A percentile compares a stretch with the other conserved stretches of the same genome.
Evolutionary conservation across 2,888 invertebrate genomes (phyloP).

Genomic region (Synergus umbraculus): DNA sequence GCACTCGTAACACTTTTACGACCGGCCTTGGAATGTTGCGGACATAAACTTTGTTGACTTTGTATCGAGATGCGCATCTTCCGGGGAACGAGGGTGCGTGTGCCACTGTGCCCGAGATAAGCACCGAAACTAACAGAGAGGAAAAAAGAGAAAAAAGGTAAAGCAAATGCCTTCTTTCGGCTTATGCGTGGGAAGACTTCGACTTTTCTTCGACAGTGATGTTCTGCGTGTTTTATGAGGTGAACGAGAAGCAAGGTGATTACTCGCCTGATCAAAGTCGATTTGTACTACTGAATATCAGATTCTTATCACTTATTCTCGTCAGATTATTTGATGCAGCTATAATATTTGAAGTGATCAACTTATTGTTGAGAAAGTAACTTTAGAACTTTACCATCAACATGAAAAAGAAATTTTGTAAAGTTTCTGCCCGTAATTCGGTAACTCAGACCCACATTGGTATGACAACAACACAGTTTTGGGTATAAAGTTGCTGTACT

Average conservation of each 20-base stretch:
- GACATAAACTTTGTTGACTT: conserved; percentile 17
- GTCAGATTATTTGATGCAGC: neutral
- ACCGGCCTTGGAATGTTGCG: conserved; percentile 46
- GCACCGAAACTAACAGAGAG: neutral
- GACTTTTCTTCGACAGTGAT: neutral
- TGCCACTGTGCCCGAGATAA: neutral
- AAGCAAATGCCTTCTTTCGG: neutral
- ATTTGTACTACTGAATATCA: neutral
- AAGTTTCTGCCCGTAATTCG: no score
- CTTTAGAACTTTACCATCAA: no score
- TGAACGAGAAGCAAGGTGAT: neutral
- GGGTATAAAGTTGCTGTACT: no score
- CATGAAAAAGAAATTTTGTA: no score
- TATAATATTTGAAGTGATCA: neutral
- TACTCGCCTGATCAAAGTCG: neutral
- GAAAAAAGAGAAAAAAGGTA: neutral
- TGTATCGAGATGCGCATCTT: conserved; percentile 4
- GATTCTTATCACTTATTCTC: neutral
- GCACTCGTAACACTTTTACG: conserved; percentile 72
- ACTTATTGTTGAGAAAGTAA: neutral
- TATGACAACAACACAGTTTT: no score
- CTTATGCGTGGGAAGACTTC: neutral
- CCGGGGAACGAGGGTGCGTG: conserved; percentile 1
- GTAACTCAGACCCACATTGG: no score
- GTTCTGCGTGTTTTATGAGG: neutral